A percentile compares a stretch with the other conserved stretches of the same genome.
phyloP scores from a whole-genome alignment of 1,140 invertebrate species.

The Drosophila nikananu region DNA sequence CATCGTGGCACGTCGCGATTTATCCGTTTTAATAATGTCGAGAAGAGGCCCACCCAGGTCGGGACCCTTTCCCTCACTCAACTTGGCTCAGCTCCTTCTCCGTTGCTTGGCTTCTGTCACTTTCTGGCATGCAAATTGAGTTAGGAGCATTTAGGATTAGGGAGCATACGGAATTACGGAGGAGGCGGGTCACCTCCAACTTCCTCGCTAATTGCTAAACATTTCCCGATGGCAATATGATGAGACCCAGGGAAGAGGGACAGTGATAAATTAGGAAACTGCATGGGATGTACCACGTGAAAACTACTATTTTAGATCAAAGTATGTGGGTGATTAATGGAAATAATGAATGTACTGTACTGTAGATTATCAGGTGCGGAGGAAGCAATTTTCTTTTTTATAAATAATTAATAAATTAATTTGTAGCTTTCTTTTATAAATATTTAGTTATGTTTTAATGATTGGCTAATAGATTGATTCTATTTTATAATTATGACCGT shows the following conservation, averaged over 20 bases:
- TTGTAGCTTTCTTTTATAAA: too few species aligned
- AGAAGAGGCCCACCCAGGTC: slow-evolving; percentile 11
- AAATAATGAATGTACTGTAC: too few species aligned
- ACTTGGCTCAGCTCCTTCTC: slow-evolving; percentile 7
- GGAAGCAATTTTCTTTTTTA: too few species aligned
- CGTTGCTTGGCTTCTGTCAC: slow-evolving; percentile 16
- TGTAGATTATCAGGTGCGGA: too few species aligned
- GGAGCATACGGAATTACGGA: slow-evolving; percentile 44
- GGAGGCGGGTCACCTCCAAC: slow-evolving; percentile 4
- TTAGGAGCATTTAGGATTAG: slow-evolving; percentile 68
- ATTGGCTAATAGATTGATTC: too few species aligned
- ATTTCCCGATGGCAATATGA: slow-evolving; percentile 18
- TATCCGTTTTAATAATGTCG: slow-evolving; percentile 79
- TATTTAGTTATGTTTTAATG: too few species aligned
- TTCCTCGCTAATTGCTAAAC: slow-evolving; percentile 31
- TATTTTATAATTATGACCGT: too few species aligned
- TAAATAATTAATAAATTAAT: too few species aligned
- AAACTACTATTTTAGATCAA: not conserved
- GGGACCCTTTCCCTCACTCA: slow-evolving; percentile 2
- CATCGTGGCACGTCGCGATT: slow-evolving; percentile 74
- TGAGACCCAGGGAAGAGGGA: not conserved
- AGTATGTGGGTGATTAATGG: too few species aligned
- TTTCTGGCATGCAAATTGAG: slow-evolving; percentile 65
- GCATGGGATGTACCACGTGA: not conserved
- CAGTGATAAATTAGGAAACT: not conserved